Conservation (phyloP, 2,113 vertebrate genomes). For the Mandrillus leucophaeus region DNA sequence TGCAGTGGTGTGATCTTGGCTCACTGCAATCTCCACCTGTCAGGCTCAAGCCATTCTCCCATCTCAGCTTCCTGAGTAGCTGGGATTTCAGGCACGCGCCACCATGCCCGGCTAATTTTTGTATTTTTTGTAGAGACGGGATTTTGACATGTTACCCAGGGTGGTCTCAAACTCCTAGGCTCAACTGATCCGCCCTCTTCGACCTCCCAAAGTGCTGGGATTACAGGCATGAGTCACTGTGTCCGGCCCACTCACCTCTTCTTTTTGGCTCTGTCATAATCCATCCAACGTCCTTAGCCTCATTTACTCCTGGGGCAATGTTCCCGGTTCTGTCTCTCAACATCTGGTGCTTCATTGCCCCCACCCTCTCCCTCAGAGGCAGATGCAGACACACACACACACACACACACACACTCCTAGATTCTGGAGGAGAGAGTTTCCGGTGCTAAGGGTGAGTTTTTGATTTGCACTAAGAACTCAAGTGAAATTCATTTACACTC, state of each 20-base stretch:
- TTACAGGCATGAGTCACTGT: too few species aligned
- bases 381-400: background rate
- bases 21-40: too few species aligned
- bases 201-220: too few species aligned
- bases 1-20: too few species aligned
- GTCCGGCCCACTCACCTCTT: background rate
- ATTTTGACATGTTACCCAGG: too few species aligned
- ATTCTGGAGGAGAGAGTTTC: background rate
- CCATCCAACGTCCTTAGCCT: background rate
- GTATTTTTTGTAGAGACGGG: too few species aligned
- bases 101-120: too few species aligned
- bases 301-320: background rate
- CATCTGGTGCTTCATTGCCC: background rate
- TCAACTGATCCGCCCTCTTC: too few species aligned
- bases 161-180: too few species aligned
- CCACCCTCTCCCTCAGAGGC: background rate
- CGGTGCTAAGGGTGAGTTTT: background rate
- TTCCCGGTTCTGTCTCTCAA: background rate
- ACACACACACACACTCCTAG: background rate
- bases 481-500: background rate
- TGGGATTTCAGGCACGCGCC: too few species aligned
- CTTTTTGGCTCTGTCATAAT: background rate
- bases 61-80: too few species aligned
- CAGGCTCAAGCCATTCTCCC: too few species aligned
- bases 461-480: background rate